Base-by-base conservation (phyloP, 2,888 invertebrate genomes). In the Drosophila engyochracea region DNA sequence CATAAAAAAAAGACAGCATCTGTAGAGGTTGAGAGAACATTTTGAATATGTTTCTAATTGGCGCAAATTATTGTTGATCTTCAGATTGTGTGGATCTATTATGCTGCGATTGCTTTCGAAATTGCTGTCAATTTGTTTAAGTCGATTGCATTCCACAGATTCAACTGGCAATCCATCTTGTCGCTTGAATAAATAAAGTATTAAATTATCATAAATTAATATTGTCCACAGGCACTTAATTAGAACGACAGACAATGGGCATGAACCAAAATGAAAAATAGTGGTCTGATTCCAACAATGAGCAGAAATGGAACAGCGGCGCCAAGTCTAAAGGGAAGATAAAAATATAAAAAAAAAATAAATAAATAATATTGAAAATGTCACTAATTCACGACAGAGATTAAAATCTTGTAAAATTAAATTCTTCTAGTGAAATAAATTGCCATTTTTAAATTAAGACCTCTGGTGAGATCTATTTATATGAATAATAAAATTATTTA, bases 121-220 rank as follows among this genome's bases (percentile, higher is more conserved):
- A 83, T 83, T 70, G 76, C 77, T 73, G 67, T 69, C 82, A 85
- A 84, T 84, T 84, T 73, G 86, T 81, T 80, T 60, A 35, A 31
- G 62, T 33, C 61, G 47, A 69, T 52, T 70, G 75, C 70, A 70
- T 68, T 68, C 79, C 65, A 57, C 49, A 70, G 83, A 73, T 77
- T 70, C n/a, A n/a, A 74, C 52, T 55, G 69, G 35, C 53, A 37
- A 58, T 59, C 47, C 58, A 33, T 55, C 59, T 63, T 61, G 63
- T 71, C 67, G 67, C 52, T 55, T 41, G 16, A n/a, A 53, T 53
- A 54, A 74, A 66, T 72, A 63, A 76, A 70, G 82, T 76, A 86
- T 85, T 81, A 80, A 87, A 88, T 86, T 86, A 86, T 83, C 83
- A 85, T 85, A 83, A 88, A 87, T 85, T 84, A 82, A 83, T 78